Base-by-base conservation (phyloP, 92 coral and sea anemone species). In the Parazoanthus swiftii region DNA sequence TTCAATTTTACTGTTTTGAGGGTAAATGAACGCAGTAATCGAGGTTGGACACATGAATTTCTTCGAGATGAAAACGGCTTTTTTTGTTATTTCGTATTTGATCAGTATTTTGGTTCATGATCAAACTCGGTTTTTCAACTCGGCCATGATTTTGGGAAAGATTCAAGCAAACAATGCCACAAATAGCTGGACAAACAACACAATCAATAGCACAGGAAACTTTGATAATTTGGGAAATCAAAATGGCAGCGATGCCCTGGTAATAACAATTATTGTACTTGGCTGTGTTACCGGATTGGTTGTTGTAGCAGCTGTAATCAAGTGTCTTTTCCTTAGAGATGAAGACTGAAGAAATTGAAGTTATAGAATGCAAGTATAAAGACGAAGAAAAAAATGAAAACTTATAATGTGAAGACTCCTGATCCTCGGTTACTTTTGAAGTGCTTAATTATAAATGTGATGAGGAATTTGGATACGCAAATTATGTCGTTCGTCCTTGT, bases 201-300 rank as follows among this genome's bases (percentile, higher is more conserved):
- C 58, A 20, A 38, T 46, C 43, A 82, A 82, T 82, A 75, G 39
- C 43, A 82, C 86, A 37, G 54, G 72, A 82, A 25, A 1, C 25
- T 4, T 29, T 67, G 39, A 42, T 71, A 18, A 35, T 29, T 7
- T 16, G 3, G 58, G 76, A 20, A 43, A 67, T 11, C 58, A 67
- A 42, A 25, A 67, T 67, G 77, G 76, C 39, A 67, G 37, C 58
- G 77, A 82, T 9, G 59, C 86, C 23, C 8, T 67, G 56, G n/a
- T 82, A 39, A 82, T 82, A 82, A 82, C 86, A 23, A 29, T 82
- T 3, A 82, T 82, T 14, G 35, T 75, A 5, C 86, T 82, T 6
- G 86, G 86, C 25, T 20, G 63, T 39, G 76, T 82, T n/a, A 37
- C 65, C 23, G 86, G 59, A 15, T 8, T 82, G 63, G 76, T 82